Conservation (phyloP, 2,797 vertebrate species). For the Sarcoramphus papa region DNA sequence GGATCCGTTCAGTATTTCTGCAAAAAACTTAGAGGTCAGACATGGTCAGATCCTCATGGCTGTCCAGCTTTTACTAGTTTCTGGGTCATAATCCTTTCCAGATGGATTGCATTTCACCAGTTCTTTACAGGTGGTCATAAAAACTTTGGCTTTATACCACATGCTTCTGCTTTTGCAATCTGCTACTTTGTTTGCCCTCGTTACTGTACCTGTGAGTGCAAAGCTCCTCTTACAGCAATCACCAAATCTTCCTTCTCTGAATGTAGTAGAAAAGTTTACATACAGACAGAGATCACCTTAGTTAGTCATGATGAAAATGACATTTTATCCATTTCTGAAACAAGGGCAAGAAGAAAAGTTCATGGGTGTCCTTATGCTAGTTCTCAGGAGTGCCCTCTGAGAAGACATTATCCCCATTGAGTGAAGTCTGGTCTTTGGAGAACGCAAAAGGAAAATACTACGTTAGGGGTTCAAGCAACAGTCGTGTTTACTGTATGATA, state of each 20-base stretch:
- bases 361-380: not conserved
- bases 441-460: not conserved
- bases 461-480: not conserved
- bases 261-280: not conserved
- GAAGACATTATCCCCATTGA: not conserved
- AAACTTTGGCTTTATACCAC: not conserved
- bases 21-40: not conserved
- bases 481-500: not conserved
- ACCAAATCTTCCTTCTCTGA: not conserved
- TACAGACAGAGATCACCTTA: not conserved
- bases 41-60: not conserved
- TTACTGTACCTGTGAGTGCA: conserved; percentile 30
- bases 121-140: not conserved
- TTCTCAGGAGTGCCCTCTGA: not conserved
- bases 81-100: conserved; percentile 57
- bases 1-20: not conserved
- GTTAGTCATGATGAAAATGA: not conserved
- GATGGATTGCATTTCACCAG: conserved; percentile 25
- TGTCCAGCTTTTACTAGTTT: conserved; percentile 43
- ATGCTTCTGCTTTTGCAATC: conserved; percentile 49
- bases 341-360: not conserved
- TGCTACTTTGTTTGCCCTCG: not conserved
- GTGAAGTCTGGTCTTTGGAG: not conserved
- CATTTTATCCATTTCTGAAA: not conserved
- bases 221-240: not conserved